A percentile compares a stretch with the other conserved stretches of the same genome.
Evolutionary conservation across 2,113 vertebrate genomes (phyloP).

Genomic region (Proterorhinus semilunaris): DNA sequence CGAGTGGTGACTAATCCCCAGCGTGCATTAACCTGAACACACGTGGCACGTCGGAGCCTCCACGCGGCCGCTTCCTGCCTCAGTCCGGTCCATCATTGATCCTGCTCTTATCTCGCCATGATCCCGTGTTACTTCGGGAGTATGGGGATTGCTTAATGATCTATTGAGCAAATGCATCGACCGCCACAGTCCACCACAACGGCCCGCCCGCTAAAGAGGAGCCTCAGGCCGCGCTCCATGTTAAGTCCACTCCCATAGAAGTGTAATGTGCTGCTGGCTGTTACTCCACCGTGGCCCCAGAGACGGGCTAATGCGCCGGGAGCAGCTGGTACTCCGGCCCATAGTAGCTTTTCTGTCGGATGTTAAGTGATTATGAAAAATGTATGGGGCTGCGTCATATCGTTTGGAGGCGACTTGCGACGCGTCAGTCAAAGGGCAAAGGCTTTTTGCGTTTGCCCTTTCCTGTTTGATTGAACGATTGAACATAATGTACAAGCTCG

Average conservation of each 20-base stretch:
- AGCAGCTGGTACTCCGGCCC: conserved; percentile 61
- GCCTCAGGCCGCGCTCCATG: conserved; percentile 45
- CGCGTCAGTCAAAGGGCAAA: background rate
- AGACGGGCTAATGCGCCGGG: conserved; percentile 61
- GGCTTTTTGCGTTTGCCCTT: too few species aligned
- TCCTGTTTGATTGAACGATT: too few species aligned
- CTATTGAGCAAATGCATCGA: conserved; percentile 69
- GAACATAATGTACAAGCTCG: too few species aligned
- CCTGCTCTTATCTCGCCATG: conserved; percentile 69
- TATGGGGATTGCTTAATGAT: conserved; percentile 77
- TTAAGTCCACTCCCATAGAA: conserved; percentile 12
- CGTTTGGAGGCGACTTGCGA: background rate
- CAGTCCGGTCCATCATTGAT: conserved; percentile 54
- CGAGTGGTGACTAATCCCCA: too few species aligned
- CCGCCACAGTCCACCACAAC: conserved; percentile 67
- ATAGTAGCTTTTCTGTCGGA: conserved; percentile 36
- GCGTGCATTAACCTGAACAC: background rate
- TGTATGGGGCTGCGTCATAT: background rate
- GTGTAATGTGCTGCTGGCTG: conserved; percentile 22
- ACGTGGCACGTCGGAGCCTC: background rate
- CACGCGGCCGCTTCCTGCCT: conserved; percentile 11
- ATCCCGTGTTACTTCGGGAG: conserved; percentile 74
- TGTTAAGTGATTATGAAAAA: conserved; percentile 25
- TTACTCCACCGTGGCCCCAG: conserved; percentile 32
- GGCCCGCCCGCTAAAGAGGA: conserved; percentile 56